Evolutionary conservation across 2,797 vertebrate species (phyloP), one percentile per base, ranked within the genome.

Genomic region (Chaenodraco wilsoni): DNA sequence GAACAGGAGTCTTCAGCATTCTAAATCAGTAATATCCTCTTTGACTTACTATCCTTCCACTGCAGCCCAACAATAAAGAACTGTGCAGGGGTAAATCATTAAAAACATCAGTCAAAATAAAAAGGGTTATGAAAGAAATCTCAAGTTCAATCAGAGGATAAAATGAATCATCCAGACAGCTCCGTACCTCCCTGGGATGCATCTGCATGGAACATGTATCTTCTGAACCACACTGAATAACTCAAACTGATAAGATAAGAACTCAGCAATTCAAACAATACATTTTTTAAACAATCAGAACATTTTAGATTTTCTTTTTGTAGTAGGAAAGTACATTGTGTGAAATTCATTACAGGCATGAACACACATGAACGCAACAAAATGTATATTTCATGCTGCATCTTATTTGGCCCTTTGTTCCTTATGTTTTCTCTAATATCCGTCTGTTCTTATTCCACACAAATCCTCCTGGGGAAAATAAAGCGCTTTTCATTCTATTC

Each of bases 361-460:
- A 21, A 21, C 21, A 61, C 19, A 71, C 62, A 43, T 5, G 19
- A 67, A 74, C 56, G 44, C n/a, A 69, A 27, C 43, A 78, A 78
- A 33, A 69, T 74, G 50, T 23, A 64, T 65, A 72, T 75, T 63
- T 67, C 52, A 63, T 31, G 52, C 64, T 46, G 72, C 23, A 33
- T 59, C 50, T 65, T 81, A 56, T 72, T 68, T 78, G 67, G 55
- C 71, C 65, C 58, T 63, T 68, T 70, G 37, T 65, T 72, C 68
- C 48, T 60, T 33, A 13, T 66, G 44, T 54, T 80, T 46, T 52
- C 56, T 62, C 16, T 65, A 31, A 72, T 67, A 83, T 59, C 23
- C 56, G 43, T 9, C 48, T 64, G 61, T 71, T 61, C 16, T 60
- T 51, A 59, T 45, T 74, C 17, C 33, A 48, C 52, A 76, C 40